These are phyloP conservation scores for Cataglyphis altisquamis DNA, from an alignment of 2,888 invertebrate species.

Conservation along the genomic window DNA sequence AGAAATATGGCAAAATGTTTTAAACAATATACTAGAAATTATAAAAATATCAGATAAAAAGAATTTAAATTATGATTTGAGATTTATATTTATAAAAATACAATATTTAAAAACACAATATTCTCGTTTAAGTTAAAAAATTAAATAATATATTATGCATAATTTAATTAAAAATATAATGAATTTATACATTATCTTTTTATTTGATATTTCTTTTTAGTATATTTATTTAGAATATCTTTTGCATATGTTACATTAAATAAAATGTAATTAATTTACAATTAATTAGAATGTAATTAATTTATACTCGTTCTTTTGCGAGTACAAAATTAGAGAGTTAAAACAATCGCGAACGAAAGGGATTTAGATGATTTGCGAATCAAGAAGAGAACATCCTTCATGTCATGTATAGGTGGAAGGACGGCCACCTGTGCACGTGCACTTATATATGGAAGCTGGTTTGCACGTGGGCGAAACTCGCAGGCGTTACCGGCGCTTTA, in stretches of 20 bases:
- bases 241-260: neutral
- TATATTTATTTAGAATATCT: slow-evolving; percentile 6
- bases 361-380: neutral
- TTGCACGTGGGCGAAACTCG: slow-evolving; percentile 44
- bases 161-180: neutral
- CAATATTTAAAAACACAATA: neutral
- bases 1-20: neutral
- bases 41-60: neutral
- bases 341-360: slow-evolving; percentile 40
- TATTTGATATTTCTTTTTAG: neutral
- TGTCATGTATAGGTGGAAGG: neutral
- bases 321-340: slow-evolving; percentile 67
- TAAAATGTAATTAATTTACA: neutral
- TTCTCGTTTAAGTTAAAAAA: neutral
- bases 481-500: neutral
- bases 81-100: neutral
- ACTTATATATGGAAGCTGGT: slow-evolving; percentile 44
- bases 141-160: neutral
- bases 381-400: neutral
- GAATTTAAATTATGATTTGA: neutral
- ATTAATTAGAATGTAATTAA: neutral
- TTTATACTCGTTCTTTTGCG: neutral
- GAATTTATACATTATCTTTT: neutral
- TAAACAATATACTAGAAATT: neutral
- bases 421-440: slow-evolving; percentile 70